Evolutionary conservation across 2,888 invertebrate species (phyloP).

Genomic region (Cheilosia scutellata): DNA sequence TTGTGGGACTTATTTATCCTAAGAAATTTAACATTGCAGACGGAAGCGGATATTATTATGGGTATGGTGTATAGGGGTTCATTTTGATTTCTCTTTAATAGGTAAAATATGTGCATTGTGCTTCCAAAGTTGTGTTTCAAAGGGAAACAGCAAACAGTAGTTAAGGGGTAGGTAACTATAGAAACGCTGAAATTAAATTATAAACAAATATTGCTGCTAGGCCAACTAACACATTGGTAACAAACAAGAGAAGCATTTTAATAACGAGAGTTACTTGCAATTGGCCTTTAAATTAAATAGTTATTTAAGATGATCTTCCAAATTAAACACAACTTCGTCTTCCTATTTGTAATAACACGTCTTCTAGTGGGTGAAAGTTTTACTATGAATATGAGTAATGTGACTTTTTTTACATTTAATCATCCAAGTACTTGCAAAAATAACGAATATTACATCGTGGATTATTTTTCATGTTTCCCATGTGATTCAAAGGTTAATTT

Average conservation of each 20-base stretch:
- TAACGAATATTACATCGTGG: slow-evolving; percentile 85
- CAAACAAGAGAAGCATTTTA: slow-evolving; percentile 5
- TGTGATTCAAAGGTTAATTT: slow-evolving; percentile 81
- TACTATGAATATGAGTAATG: slow-evolving; percentile 23
- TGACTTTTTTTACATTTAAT: slow-evolving; percentile 52
- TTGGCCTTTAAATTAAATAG: not conserved
- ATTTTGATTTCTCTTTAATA: too few relatives aligned
- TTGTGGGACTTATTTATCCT: too few relatives aligned
- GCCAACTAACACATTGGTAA: not conserved
- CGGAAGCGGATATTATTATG: too few relatives aligned
- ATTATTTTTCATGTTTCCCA: slow-evolving; percentile 84
- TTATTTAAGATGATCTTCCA: slow-evolving; percentile 52
- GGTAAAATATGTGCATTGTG: too few relatives aligned
- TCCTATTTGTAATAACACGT: slow-evolving; percentile 35
- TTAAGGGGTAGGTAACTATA: slow-evolving; percentile 38
- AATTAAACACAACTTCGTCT: slow-evolving; percentile 31
- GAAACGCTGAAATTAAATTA: slow-evolving; percentile 28
- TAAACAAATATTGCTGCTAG: slow-evolving; percentile 25
- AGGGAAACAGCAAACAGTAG: not conserved
- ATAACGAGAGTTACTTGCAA: not conserved
- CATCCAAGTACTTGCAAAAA: slow-evolving; percentile 81
- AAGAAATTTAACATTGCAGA: too few relatives aligned
- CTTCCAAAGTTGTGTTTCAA: not conserved
- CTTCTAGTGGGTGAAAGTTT: not conserved
- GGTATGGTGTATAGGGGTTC: too few relatives aligned